Conservation (phyloP, 1,140 invertebrate genomes). For the Calephelis virginiensis region DNA sequence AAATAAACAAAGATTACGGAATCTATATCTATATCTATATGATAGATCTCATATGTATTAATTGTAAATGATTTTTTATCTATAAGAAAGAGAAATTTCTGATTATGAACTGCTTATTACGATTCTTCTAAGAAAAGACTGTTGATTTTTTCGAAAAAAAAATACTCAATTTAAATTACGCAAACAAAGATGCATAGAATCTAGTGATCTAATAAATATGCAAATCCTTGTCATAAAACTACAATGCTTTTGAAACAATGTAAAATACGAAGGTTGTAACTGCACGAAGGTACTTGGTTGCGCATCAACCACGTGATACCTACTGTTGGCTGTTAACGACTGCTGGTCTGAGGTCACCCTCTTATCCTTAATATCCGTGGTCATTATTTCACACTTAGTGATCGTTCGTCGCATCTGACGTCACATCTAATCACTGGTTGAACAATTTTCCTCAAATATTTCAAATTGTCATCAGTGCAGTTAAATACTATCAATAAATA, state of each 20-base stretch:
- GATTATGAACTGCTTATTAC: too few relatives aligned
- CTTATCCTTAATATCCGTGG: slow-evolving; percentile 10
- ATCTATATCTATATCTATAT: too few relatives aligned
- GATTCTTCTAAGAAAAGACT: too few relatives aligned
- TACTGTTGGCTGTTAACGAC: neutral
- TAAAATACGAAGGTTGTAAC: neutral
- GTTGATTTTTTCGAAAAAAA: too few relatives aligned
- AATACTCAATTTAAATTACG: too few relatives aligned
- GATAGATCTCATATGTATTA: too few relatives aligned
- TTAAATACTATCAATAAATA: too few relatives aligned
- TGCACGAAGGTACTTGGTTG: neutral
- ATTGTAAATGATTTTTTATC: too few relatives aligned
- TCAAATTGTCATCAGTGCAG: neutral
- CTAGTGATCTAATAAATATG: too few relatives aligned
- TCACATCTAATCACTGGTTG: neutral
- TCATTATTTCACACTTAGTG: slow-evolving; percentile 10
- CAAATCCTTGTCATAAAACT: neutral
- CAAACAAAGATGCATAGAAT: too few relatives aligned
- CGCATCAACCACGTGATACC: neutral
- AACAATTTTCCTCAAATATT: slow-evolving; percentile 9
- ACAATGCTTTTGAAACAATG: neutral
- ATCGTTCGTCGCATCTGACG: neutral
- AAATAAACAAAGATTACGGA: too few relatives aligned
- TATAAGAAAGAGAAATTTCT: too few relatives aligned
- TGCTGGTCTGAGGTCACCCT: neutral